These are phyloP conservation scores for Mechanitis mazaeus DNA, from an alignment of 2,888 invertebrate species.

Conservation along the genomic window DNA sequence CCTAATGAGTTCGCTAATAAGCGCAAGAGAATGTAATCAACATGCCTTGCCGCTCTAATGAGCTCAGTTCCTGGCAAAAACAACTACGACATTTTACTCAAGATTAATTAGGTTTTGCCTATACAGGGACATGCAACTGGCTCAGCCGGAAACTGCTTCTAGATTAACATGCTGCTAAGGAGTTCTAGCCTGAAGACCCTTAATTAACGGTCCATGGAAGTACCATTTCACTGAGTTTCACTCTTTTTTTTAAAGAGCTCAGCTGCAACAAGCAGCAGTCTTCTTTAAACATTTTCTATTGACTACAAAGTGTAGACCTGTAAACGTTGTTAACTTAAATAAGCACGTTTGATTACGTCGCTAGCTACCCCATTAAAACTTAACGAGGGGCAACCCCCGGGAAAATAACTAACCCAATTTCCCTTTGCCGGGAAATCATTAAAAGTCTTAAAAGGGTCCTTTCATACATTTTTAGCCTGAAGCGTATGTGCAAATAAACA, in stretches of 20 bases:
- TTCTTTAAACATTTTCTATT: slow-evolving; percentile 55
- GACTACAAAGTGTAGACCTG: slow-evolving; percentile 64
- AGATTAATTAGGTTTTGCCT: slow-evolving; percentile 72
- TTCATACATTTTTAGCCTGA: slow-evolving; percentile 71
- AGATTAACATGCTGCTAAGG: slow-evolving; percentile 54
- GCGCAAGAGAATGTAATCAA: slow-evolving; percentile 76
- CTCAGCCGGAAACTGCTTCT: slow-evolving; percentile 52
- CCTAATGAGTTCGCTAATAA: slow-evolving; percentile 76
- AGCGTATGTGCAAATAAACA: slow-evolving; percentile 77
- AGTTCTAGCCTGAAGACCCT: slow-evolving; percentile 39
- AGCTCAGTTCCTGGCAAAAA: slow-evolving; percentile 74
- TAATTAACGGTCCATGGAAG: slow-evolving; percentile 31
- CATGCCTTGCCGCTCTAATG: slow-evolving; percentile 75
- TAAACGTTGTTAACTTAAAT: slow-evolving; percentile 74
- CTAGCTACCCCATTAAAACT: slow-evolving; percentile 77
- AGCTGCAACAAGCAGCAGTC: slow-evolving; percentile 37
- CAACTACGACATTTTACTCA: slow-evolving; percentile 71
- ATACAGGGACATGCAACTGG: slow-evolving; percentile 50
- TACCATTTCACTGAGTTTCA: slow-evolving; percentile 22
- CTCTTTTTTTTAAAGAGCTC: slow-evolving; percentile 28
- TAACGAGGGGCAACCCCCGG: slow-evolving; percentile 76
- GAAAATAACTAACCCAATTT: slow-evolving; percentile 78
- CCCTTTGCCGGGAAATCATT: slow-evolving; percentile 77
- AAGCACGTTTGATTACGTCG: slow-evolving; percentile 76
- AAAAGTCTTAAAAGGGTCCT: slow-evolving; percentile 77